Conservation (phyloP, 2,888 invertebrate species). For the Acleris holmiana region DNA sequence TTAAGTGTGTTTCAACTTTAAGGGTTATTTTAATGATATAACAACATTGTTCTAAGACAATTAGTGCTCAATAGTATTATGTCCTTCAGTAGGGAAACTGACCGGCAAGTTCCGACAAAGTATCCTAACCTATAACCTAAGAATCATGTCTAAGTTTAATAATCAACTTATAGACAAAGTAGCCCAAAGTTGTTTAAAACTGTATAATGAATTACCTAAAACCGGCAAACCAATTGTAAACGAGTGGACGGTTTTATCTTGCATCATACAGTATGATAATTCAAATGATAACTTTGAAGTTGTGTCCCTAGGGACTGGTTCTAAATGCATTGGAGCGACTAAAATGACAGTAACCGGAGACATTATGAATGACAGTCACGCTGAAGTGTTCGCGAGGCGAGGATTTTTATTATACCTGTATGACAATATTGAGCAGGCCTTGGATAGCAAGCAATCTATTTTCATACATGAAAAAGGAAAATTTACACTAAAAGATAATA, state of each 20-base stretch:
- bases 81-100: not conserved
- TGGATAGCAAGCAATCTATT: slow-evolving; percentile 61
- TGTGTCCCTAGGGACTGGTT: slow-evolving; percentile 94
- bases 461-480: slow-evolving; percentile 55
- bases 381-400: slow-evolving; percentile 94
- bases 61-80: too few species aligned
- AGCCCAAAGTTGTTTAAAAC: slow-evolving; percentile 84
- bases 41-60: too few species aligned
- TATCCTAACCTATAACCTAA: slow-evolving; percentile 23
- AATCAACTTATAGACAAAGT: slow-evolving; percentile 73
- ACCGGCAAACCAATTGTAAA: slow-evolving; percentile 90
- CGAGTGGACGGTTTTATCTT: slow-evolving; percentile 94
- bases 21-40: too few species aligned
- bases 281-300: slow-evolving; percentile 75
- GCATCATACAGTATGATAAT: slow-evolving; percentile 85
- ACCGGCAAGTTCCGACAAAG: not conserved
- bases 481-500: slow-evolving; percentile 80
- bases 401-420: slow-evolving; percentile 92
- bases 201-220: slow-evolving; percentile 87
- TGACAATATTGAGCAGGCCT: slow-evolving; percentile 80
- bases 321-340: slow-evolving; percentile 93
- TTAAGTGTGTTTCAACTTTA: too few species aligned
- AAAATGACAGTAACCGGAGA: slow-evolving; percentile 87
- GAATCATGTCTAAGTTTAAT: slow-evolving; percentile 51
- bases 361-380: slow-evolving; percentile 95